These are phyloP conservation scores for Linepithema humile DNA, from an alignment of 1,140 invertebrate species.

Conservation along the genomic window DNA sequence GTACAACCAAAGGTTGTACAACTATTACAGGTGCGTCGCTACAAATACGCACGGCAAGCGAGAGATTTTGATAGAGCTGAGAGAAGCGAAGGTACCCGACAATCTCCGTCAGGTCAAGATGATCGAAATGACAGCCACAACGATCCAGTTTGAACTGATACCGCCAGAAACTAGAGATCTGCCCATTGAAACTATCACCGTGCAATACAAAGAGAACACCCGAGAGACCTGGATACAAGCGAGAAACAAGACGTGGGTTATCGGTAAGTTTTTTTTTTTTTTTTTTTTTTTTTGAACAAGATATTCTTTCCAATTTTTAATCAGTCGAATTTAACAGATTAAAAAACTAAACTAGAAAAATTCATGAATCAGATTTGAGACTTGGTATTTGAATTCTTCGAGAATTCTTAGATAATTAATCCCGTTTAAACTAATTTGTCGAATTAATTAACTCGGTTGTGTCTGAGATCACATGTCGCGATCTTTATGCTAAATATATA, in stretches of 20 bases:
- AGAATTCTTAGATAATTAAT: neutral
- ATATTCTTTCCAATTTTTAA: neutral
- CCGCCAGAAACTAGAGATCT: conserved; percentile 91
- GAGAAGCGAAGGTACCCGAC: conserved; percentile 88
- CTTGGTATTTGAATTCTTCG: neutral
- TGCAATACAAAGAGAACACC: conserved; percentile 90
- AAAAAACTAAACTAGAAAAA: neutral
- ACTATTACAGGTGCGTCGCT: conserved; percentile 93
- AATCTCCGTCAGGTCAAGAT: conserved; percentile 86
- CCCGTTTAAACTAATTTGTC: neutral
- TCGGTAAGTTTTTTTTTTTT: conserved; percentile 82
- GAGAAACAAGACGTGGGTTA: conserved; percentile 90
- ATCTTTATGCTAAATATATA: conserved; percentile 6
- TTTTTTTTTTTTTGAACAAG: too few species aligned
- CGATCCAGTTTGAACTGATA: conserved; percentile 91
- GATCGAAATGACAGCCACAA: conserved; percentile 91
- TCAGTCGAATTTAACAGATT: neutral
- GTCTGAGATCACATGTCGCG: neutral
- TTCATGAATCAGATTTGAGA: neutral
- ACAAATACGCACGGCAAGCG: conserved; percentile 90
- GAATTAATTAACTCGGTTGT: neutral
- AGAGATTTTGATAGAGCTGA: conserved; percentile 88
- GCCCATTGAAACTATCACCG: conserved; percentile 89
- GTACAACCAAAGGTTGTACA: conserved; percentile 87
- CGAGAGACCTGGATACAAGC: conserved; percentile 88